Percentiles rank a stretch among this genome's conserved stretches.
phyloP scores from a whole-genome alignment of 2,797 vertebrate genomes.

The Molossus molossus region DNA sequence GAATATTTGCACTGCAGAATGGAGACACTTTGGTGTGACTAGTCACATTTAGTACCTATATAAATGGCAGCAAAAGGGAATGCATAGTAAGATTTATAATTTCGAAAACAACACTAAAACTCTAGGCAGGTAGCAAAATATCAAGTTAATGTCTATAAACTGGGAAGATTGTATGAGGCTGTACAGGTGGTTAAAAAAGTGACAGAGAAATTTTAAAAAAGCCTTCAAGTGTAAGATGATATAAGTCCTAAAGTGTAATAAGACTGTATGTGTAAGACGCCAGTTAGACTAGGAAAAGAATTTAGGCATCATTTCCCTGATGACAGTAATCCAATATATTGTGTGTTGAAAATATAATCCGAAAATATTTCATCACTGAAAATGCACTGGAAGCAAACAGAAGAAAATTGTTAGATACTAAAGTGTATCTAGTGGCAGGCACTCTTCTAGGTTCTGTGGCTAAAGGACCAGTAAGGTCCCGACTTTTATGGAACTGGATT shows the following conservation, averaged over 20 bases:
- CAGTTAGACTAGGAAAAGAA: neutral
- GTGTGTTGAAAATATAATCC: neutral
- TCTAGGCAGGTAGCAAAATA: neutral
- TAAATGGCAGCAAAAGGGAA: neutral
- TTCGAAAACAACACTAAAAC: conserved; percentile 57
- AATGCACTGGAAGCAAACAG: neutral
- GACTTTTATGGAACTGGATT: neutral
- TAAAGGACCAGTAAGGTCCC: neutral
- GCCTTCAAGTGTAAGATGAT: conserved; percentile 5
- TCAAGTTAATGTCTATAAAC: neutral
- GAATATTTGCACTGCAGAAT: neutral
- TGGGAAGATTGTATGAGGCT: neutral
- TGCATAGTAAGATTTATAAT: neutral
- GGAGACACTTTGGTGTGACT: neutral
- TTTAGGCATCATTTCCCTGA: neutral
- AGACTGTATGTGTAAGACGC: neutral
- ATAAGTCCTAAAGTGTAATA: neutral
- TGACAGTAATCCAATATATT: neutral
- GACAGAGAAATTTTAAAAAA: conserved; percentile 16
- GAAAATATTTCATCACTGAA: neutral
- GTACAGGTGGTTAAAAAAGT: neutral
- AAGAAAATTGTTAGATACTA: neutral
- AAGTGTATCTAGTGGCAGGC: neutral
- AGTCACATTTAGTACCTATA: neutral
- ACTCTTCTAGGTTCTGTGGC: neutral